Evolutionary conservation across 2,888 invertebrate species (phyloP), one percentile per base, ranked within the genome.

Genomic region (Barypeithes pellucidus): DNA sequence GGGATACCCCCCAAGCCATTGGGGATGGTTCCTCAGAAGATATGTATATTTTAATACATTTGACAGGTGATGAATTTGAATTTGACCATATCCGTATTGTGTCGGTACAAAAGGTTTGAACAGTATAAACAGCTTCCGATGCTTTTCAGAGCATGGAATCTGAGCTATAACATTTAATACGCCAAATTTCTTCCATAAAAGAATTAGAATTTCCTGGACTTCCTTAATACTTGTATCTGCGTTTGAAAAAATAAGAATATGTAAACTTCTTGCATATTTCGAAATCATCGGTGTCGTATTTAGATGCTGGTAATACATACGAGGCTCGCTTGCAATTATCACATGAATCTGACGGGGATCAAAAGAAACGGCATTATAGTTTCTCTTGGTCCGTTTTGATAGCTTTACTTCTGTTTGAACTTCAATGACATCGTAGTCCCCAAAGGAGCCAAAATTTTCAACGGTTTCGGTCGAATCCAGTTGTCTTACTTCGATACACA

Each of bases 1-100:
- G 12, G 82, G 80, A 75, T 84, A 84, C 1, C 82, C 82, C 36
- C 84, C 79, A 9, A 85, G 78, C 75, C 85, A 76, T 24, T 61
- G 72, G 12, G 80, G 14, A 24, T 52, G 18, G 45, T 77, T 75
- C 11, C 18, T 8, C 22, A 77, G 61, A 8, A 72, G 45, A 14
- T 47, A 7, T 3, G 50, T 24, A 63, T 75, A 52, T 8, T 63
- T 5, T 12, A 63, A 3, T 11, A 76, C 16, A 61, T 76, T 52
- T 0, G 43, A 12, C 9, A 73, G 18, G 9, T 43, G 14, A 33
- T 72, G 54, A 12, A 47, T 52, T 1, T 47, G 20, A 0, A 75
- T 50, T 50, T 52, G 20, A 12, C 77, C 76, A 66, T 60, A 78
- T 1, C 66, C 57, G n/a, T 36, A 39, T 20, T 36, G 24, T 9